Base-by-base conservation (phyloP, 2,113 vertebrate genomes). In the Dicerorhinus sumatrensis region DNA sequence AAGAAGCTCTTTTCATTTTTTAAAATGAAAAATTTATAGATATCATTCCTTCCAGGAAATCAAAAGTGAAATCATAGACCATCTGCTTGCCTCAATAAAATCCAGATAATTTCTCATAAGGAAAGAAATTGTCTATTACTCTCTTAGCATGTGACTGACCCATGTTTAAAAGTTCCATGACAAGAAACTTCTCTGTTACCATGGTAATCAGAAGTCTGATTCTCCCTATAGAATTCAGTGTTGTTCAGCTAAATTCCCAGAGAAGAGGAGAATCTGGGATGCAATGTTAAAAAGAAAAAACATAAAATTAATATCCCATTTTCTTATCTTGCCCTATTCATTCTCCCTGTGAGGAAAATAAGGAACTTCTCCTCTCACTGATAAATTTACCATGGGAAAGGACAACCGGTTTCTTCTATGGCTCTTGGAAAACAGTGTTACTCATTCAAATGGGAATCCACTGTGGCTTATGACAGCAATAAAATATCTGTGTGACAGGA, bases 61-160 rank as follows among this genome's bases (percentile, higher is more conserved):
- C 3, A 67, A 83, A 97, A 79, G n/a, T 73, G 39, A 97, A 96
- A 91, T 62, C 10, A 42, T 33, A 79, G 29, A 67, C 18, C 4
- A 21, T 6, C 36, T 1, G 3, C 16, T 42, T 42, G 51, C 4
- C 9, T 94, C n/a, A 63, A 8, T 73, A 36, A 39, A 84, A 86
- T 65, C 58, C 62, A 90, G 67, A 60, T 56, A 13, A 18, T 92
- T 72, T 60, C 4, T 92, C 12, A 69, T 36, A 51, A 75, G 36
- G 29, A 70, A 69, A 92, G 29, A 92, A 91, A 33, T 25, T 27
- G 4, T 58, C 48, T 65, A 16, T 89, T 81, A 72, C 39, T 73
- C 29, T 67, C 21, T 70, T 65, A 80, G 25, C 17, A 29, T 81
- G 17, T 70, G 33, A 62, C 42, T 63, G 48, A 79, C 11, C 3